Evolutionary conservation across 2,797 vertebrate genomes (phyloP), one percentile per base, ranked within the genome.

Genomic region (Sebastiscus tertius): DNA sequence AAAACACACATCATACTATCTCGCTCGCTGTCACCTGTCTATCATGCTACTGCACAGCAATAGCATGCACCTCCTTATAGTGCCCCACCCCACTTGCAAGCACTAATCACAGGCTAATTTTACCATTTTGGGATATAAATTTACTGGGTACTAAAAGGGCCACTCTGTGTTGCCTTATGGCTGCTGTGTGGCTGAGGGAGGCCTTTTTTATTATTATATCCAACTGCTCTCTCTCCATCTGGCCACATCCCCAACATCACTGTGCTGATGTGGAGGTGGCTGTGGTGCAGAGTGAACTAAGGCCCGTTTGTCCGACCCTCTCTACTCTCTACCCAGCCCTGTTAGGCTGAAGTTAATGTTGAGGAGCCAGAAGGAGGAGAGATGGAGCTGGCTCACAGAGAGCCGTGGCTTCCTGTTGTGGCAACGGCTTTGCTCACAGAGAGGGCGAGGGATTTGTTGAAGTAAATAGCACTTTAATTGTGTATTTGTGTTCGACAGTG

Each of bases 381-480:
- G 46, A 80, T 77, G 86, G 82, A 85, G 63, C 71, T 55, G 75
- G 62, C 79, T 82, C 77, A 82, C 83, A 49, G 73, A 81, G 83
- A 72, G 79, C 68, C 33, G 63, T 74, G 65, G 80, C 69, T 82
- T 90, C 84, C 71, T 83, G 77, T 82, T 75, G 80, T 64, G 70
- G 76, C 77, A 65, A 69, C 46, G 2, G 64, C 27, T 49, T 7
- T 69, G 68, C 83, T 88, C 67, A 54, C 75, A 56, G 80, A 72
- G 60, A 63, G 61, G 60, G 55, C 36, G 7, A 20, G 59, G 80
- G 71, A 77, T 81, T 79, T 70, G 79, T 83, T 82, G 75, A 86
- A 87, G 88, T 88, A 86, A 91, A 92, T 73, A 79, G 92, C 91
- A 93, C 93, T 94, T 94, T 91, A 93, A 91, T 83, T 84, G 84